phyloP scores from a whole-genome alignment of 2,113 vertebrate genomes.

The Ivindomyrus marchei region DNA sequence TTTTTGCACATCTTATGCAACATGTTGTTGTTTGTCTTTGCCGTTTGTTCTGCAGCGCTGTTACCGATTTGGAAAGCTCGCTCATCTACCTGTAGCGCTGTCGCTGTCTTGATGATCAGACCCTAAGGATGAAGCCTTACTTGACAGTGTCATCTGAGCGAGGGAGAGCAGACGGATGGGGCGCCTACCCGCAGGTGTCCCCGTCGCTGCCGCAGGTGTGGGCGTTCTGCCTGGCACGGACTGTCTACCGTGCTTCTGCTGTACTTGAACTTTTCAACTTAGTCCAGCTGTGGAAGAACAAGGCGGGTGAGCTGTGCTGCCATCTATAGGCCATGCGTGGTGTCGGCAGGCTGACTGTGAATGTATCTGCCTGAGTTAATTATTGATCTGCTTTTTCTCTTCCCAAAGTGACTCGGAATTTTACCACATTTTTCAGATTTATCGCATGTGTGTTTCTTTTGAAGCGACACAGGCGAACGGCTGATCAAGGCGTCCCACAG shows the following conservation, averaged over 20 bases:
- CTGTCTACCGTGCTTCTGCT: conserved; percentile 77
- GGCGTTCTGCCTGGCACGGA: conserved; percentile 91
- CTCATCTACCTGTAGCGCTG: neutral
- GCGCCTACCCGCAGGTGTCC: conserved; percentile 91
- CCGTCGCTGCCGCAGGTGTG: conserved; percentile 86
- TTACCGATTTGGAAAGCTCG: neutral
- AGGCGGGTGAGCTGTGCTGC: neutral
- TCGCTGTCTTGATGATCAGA: neutral
- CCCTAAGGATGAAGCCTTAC: conserved; percentile 29
- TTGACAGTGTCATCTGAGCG: conserved; percentile 92
- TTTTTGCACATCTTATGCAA: neutral
- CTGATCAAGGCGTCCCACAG: neutral
- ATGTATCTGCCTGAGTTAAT: neutral
- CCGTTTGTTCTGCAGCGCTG: neutral
- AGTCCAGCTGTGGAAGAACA: conserved; percentile 66
- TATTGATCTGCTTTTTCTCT: neutral
- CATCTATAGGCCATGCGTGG: neutral
- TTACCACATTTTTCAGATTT: neutral
- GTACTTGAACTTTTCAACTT: conserved; percentile 94
- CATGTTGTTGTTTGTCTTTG: neutral
- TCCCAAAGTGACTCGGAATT: neutral
- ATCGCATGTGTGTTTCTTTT: neutral
- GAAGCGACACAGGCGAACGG: neutral
- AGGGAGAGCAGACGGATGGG: conserved; percentile 88
- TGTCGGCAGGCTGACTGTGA: neutral